phyloP scores from a whole-genome alignment of 2,888 invertebrate genomes.

The Chrysopilus asiliformis region DNA sequence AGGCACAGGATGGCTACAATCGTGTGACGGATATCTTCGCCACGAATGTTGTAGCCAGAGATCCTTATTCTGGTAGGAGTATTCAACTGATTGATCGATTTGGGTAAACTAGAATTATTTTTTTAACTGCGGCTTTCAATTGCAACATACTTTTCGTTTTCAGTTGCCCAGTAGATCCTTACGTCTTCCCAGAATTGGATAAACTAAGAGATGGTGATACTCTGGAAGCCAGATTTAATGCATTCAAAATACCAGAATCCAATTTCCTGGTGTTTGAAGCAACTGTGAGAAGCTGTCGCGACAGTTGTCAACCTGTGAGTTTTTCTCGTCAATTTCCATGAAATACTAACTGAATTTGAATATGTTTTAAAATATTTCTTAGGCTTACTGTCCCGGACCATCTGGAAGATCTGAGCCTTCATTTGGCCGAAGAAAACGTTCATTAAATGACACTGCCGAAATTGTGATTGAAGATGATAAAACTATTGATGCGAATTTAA shows the following conservation, averaged over 20 bases:
- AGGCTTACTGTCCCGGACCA: conserved; percentile 71
- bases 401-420: conserved; percentile 71
- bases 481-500: conserved; percentile 4
- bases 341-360: not conserved
- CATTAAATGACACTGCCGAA: conserved; percentile 33
- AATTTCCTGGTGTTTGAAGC: conserved; percentile 89
- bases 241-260: conserved; percentile 88
- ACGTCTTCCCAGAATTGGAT: conserved; percentile 82
- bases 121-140: not conserved
- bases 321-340: not conserved
- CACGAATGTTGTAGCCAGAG: conserved; percentile 81
- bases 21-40: conserved; percentile 84
- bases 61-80: conserved; percentile 82
- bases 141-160: conserved; percentile 13
- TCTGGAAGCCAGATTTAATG: conserved; percentile 81
- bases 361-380: conserved; percentile 12
- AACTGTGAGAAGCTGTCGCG: conserved; percentile 75
- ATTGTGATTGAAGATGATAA: conserved; percentile 21
- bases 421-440: conserved; percentile 56
- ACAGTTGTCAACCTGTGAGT: conserved; percentile 70
- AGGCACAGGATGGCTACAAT: conserved; percentile 79
- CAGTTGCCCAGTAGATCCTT: conserved; percentile 83
- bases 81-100: conserved; percentile 81
- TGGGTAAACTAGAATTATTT: conserved; percentile 45
- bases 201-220: conserved; percentile 75